Percentiles rank a stretch among this genome's conserved stretches.
These are phyloP conservation scores for Knipowitschia caucasica DNA, from an alignment of 2,797 vertebrate species.

Conservation along the genomic window DNA sequence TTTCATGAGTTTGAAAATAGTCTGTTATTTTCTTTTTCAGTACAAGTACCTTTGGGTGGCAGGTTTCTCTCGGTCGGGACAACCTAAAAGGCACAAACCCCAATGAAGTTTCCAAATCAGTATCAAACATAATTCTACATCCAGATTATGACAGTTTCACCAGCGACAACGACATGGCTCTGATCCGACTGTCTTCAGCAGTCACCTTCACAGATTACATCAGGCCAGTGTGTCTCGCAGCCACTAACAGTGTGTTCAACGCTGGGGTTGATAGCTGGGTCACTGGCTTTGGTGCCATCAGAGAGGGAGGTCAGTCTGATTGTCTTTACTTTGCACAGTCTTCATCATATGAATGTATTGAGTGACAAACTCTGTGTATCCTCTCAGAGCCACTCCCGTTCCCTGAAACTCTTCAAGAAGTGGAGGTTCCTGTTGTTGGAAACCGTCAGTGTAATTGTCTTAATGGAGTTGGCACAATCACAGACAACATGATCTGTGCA, in stretches of 20 bases:
- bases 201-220: constrained; percentile 69
- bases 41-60: no score
- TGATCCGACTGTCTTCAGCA: constrained; percentile 56
- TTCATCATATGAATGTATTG: not conserved
- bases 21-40: no score
- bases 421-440: constrained; percentile 55
- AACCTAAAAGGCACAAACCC: constrained; percentile 34
- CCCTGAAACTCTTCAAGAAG: constrained; percentile 62
- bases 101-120: constrained; percentile 30
- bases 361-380: not conserved
- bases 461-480: constrained; percentile 19
- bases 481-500: constrained; percentile 69
- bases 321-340: not conserved
- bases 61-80: constrained; percentile 37
- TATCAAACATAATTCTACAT: constrained; percentile 39
- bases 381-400: constrained; percentile 33
- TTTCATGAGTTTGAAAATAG: no score
- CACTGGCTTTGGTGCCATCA: constrained; percentile 56
- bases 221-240: constrained; percentile 78
- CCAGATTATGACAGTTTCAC: constrained; percentile 26
- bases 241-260: constrained; percentile 49
- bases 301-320: constrained; percentile 49
- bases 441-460: constrained; percentile 52
- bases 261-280: constrained; percentile 58
- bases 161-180: constrained; percentile 57